Evolutionary conservation across 2,113 vertebrate genomes (phyloP).

Genomic region (Petromus typicus): DNA sequence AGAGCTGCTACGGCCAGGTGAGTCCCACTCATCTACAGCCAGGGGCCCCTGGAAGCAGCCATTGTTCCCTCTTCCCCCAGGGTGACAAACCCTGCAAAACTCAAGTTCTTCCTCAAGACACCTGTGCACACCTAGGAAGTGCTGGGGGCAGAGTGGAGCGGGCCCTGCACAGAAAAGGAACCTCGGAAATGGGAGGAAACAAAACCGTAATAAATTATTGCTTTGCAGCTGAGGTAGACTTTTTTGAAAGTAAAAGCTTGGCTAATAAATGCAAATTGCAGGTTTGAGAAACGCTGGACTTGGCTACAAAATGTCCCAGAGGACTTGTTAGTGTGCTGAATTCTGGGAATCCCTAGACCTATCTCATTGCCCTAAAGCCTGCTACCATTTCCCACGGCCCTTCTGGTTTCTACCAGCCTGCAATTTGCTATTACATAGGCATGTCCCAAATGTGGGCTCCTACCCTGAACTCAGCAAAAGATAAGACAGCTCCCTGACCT

Average conservation of each 20-base stretch:
- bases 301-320: neutral
- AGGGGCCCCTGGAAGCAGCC: neutral
- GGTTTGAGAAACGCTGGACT: neutral
- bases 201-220: neutral
- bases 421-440: neutral
- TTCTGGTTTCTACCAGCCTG: neutral
- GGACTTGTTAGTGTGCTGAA: neutral
- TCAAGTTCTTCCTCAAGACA: neutral
- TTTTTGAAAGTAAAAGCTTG: neutral
- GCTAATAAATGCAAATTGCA: neutral
- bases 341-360: neutral
- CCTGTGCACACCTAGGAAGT: neutral
- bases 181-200: neutral
- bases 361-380: neutral
- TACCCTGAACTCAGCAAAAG: neutral
- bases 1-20: slow-evolving; percentile 83
- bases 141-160: neutral
- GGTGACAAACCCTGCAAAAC: neutral
- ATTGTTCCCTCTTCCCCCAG: too few species aligned
- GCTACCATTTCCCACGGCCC: neutral
- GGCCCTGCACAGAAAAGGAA: neutral
- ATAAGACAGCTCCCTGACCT: neutral
- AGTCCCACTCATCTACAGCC: neutral
- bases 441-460: neutral
- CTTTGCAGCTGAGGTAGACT: neutral